Conservation (phyloP, 1,140 invertebrate species). For the Drosophila tristis region DNA sequence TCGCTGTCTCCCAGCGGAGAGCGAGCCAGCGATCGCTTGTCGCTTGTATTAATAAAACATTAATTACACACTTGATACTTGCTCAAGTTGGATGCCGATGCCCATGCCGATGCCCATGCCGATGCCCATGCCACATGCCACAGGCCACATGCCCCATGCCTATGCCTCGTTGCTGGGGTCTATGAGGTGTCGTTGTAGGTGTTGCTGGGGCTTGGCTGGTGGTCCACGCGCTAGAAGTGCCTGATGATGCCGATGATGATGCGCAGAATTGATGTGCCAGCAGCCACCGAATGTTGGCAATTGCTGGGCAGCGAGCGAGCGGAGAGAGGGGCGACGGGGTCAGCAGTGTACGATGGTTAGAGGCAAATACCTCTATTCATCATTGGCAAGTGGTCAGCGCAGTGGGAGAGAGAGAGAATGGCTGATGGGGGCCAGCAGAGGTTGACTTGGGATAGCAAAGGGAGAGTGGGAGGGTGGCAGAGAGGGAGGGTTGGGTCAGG, state of each 20-base stretch:
- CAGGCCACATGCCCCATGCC: no score
- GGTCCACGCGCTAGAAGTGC: conserved; percentile 70
- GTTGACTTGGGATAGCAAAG: no score
- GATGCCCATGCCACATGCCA: background rate
- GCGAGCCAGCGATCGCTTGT: conserved; percentile 79
- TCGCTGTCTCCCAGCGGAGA: conserved; percentile 44
- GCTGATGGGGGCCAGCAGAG: background rate
- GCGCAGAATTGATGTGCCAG: conserved; percentile 74
- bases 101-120: background rate
- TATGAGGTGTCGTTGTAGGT: conserved; percentile 79
- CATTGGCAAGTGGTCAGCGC: no score
- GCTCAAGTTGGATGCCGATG: conserved; percentile 31
- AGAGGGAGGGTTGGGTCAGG: no score
- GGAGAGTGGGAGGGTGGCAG: no score
- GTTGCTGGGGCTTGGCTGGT: conserved; percentile 72
- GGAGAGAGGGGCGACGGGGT: background rate
- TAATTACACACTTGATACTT: conserved; percentile 83
- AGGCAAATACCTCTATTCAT: background rate
- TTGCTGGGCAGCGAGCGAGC: background rate
- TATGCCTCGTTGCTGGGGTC: conserved; percentile 40
- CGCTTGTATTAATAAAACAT: conserved; percentile 84
- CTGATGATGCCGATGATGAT: conserved; percentile 62
- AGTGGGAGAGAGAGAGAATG: background rate
- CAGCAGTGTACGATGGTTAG: conserved; percentile 1
- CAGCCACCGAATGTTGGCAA: conserved; percentile 56